Base-by-base conservation (phyloP, 2,797 vertebrate genomes). In the Diplodus puntazzo region DNA sequence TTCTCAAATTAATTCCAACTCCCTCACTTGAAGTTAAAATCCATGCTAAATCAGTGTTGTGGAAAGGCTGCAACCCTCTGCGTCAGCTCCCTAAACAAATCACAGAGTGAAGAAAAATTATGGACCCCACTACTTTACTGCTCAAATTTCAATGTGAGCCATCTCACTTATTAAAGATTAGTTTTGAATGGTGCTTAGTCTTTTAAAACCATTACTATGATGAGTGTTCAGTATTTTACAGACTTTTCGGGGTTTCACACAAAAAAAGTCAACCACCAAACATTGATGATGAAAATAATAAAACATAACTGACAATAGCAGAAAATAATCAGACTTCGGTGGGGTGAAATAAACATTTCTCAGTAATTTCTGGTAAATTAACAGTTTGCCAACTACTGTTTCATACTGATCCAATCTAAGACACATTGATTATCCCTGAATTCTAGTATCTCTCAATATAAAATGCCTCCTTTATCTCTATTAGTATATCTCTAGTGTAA, bases 1-100 rank as follows among this genome's bases (percentile, higher is more conserved):
- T 75, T 73, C 71, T 72, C n/a, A 73, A 81, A 77, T 64, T 9
- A 71, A 76, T 76, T 62, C 69, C 17, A 52, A n/a, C 34, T 63
- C 57, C 34, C 60, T 70, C 54, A 55, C 61, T 71, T 66, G 46
- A 63, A 68, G 18, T 54, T 30, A 53, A 66, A 75, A 75, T 21
- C 58, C 62, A 61, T 61, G 49, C 34, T 9, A 11, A 61, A n/a
- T 63, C 64, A 73, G 57, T 58, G 58, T 17, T 68, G 25, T 18
- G 49, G 42, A 61, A 48, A n/a, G 50, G n/a, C 27, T 45, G 18
- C 68, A 68, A 58, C 42, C 42, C 30, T 52, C 67, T 50, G 48
- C 23, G 0, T 61, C 63, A 62, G 54, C 55, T 78, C 43, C 55
- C 49, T 27, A 65, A 61, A 69, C 81, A 72, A 76, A 73, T 59